Conservation (phyloP, 1,140 invertebrate species). For the Drosophila watanabei region DNA sequence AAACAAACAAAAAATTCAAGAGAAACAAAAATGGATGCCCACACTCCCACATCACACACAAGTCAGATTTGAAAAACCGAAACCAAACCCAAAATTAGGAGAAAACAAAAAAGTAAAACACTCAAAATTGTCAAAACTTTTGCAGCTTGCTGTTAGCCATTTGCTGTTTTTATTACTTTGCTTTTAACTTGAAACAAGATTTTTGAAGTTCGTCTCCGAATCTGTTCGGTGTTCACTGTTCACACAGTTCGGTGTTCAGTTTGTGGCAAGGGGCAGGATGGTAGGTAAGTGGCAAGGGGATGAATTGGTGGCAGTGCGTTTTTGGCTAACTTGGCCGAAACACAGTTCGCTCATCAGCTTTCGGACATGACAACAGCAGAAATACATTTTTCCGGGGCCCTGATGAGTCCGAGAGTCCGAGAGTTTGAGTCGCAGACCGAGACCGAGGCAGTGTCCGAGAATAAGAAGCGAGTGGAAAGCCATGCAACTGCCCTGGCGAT, state of each 20-base stretch:
- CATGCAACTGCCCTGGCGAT: slow-evolving; percentile 30
- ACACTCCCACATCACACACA: slow-evolving; percentile 11
- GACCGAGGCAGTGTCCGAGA: slow-evolving; percentile 1
- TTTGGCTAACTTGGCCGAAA: slow-evolving; percentile 36
- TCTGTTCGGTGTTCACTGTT: slow-evolving; percentile 26
- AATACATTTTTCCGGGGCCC: slow-evolving; percentile 50
- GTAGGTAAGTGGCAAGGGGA: background rate
- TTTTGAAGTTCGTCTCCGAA: slow-evolving; percentile 57
- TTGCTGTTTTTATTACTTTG: slow-evolving; percentile 66
- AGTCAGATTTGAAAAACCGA: slow-evolving; percentile 39
- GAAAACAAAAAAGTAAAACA: slow-evolving; percentile 45
- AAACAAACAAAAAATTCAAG: background rate
- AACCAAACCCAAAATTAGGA: slow-evolving; percentile 45
- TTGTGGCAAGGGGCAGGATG: slow-evolving; percentile 9
- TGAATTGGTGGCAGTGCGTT: slow-evolving; percentile 18
- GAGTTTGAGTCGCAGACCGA: background rate
- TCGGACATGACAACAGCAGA: slow-evolving; percentile 55
- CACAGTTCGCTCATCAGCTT: slow-evolving; percentile 70
- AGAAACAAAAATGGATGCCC: slow-evolving; percentile 7
- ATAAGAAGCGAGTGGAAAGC: slow-evolving; percentile 27
- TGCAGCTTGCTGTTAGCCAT: slow-evolving; percentile 54
- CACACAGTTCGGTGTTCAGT: slow-evolving; percentile 26
- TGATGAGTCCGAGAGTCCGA: slow-evolving; percentile 2
- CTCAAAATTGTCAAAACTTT: slow-evolving; percentile 66
- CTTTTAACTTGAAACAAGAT: slow-evolving; percentile 64